Percentiles rank a stretch among this genome's conserved stretches.
Conservation (phyloP, 2,797 vertebrate genomes). For the Meriones psammophilus region DNA sequence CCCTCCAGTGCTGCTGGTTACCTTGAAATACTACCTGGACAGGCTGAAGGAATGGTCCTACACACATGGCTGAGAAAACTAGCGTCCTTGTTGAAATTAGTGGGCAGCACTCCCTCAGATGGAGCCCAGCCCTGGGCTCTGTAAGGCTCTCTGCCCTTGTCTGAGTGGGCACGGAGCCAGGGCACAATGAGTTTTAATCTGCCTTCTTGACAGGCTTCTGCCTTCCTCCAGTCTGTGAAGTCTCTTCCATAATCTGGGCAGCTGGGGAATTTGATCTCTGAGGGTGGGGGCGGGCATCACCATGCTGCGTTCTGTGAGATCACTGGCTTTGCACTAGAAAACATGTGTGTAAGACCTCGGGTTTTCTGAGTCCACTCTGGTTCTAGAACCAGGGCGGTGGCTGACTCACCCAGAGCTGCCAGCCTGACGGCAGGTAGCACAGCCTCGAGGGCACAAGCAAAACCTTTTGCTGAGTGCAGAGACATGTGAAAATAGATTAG, state of each 20-base stretch:
- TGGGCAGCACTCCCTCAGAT: accelerated
- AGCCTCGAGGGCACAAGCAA: accelerated
- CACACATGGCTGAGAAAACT: not conserved
- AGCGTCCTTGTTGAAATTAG: not conserved
- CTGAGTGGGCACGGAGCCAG: not conserved
- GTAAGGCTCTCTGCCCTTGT: accelerated
- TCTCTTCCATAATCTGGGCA: not conserved
- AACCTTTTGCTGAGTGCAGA: not conserved
- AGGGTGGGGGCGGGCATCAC: accelerated
- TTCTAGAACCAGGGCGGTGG: accelerated
- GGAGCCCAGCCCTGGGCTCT: not conserved
- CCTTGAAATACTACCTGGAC: not conserved
- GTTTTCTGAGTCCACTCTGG: not conserved
- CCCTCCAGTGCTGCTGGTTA: not conserved
- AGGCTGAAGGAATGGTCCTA: not conserved
- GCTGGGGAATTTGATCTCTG: not conserved
- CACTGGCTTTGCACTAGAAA: not conserved
- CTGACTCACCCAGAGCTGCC: accelerated
- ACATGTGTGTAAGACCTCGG: accelerated
- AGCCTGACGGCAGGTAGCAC: no score
- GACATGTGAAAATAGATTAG: not conserved
- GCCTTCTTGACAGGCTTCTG: accelerated
- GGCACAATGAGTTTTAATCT: no score
- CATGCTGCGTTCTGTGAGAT: not conserved
- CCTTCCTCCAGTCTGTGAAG: accelerated